Conservation (phyloP, 2,113 vertebrate genomes). For the Origma solitaria region DNA sequence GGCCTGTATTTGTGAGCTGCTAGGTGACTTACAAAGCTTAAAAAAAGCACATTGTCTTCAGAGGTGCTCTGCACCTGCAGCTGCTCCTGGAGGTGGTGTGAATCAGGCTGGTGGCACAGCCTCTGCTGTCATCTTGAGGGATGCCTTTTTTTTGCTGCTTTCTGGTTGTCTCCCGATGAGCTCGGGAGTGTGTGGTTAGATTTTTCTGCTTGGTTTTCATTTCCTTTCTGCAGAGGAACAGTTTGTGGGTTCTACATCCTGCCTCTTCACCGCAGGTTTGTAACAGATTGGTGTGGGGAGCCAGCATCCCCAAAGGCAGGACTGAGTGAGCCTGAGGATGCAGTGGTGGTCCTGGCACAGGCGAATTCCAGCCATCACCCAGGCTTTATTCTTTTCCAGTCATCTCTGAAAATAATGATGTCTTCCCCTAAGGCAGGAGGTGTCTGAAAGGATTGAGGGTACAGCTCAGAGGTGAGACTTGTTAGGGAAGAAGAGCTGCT, state of each 20-base stretch:
- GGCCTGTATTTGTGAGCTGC: neutral
- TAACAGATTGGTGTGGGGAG: neutral
- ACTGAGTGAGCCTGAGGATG: neutral
- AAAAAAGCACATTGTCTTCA: rapidly evolving
- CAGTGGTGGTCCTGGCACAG: neutral
- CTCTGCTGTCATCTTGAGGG: neutral
- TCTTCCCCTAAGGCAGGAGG: neutral
- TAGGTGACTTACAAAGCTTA: neutral
- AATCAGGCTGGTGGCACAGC: neutral
- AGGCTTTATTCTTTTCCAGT: neutral
- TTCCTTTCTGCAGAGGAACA: slow-evolving; percentile 47
- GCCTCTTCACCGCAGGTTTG: neutral
- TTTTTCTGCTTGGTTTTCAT: slow-evolving; percentile 43
- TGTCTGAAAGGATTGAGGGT: neutral
- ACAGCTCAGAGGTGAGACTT: neutral
- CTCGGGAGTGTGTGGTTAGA: neutral
- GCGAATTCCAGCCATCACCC: neutral
- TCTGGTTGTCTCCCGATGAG: neutral
- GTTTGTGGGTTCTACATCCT: slow-evolving; percentile 51
- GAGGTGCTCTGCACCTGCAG: neutral
- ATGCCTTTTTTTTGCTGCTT: neutral
- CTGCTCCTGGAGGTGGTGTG: neutral
- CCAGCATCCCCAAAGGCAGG: neutral
- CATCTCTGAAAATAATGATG: neutral
- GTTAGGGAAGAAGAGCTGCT: neutral